Conservation (phyloP, 1,140 invertebrate species). For the Myzus persicae region DNA sequence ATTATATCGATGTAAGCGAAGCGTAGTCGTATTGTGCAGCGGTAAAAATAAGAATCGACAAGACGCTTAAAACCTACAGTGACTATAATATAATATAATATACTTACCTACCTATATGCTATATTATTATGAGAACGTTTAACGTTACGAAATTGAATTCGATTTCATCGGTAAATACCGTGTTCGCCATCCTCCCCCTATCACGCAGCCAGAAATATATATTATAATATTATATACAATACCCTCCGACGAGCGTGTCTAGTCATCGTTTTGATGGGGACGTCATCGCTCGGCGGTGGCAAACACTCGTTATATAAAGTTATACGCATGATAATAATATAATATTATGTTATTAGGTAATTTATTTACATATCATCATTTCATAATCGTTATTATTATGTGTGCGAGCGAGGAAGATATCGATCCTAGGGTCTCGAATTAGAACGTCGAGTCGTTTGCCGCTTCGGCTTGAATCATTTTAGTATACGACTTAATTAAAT, state of each 20-base stretch:
- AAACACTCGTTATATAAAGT: constrained; percentile 5
- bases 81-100: background rate
- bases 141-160: background rate
- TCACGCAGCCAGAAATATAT: too few species aligned
- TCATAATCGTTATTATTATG: too few species aligned
- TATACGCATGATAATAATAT: background rate
- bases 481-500: background rate
- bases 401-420: background rate
- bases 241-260: background rate
- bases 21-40: background rate
- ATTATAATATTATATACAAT: too few species aligned
- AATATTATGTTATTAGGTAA: background rate
- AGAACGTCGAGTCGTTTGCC: background rate
- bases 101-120: background rate
- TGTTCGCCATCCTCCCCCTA: background rate
- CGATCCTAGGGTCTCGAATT: background rate
- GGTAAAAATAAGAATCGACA: too few species aligned
- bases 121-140: background rate
- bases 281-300: background rate
- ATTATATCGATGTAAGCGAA: background rate
- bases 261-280: background rate
- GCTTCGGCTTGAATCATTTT: background rate
- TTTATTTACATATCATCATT: background rate
- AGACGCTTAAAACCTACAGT: background rate
- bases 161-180: background rate